These are phyloP conservation scores for Cerastoderma edule DNA, from an alignment of 2,888 invertebrate species.

Conservation along the genomic window DNA sequence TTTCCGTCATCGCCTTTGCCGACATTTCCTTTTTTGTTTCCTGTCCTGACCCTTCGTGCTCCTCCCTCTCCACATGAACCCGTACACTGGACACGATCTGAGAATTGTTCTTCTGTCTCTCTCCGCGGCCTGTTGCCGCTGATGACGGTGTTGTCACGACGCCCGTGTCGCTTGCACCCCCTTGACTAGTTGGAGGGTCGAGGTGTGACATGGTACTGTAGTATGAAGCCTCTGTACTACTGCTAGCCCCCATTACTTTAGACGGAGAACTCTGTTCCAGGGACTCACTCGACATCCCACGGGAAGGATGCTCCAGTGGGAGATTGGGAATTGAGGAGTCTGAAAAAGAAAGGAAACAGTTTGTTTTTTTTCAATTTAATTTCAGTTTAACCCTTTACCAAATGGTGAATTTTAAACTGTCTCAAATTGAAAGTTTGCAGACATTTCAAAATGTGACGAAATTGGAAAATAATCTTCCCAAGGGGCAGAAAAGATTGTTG, in stretches of 20 bases:
- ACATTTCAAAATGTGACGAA: no score
- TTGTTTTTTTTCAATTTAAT: neutral
- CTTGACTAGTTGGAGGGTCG: neutral
- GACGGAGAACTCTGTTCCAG: slow-evolving; percentile 38
- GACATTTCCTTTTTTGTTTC: neutral
- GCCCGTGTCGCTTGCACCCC: neutral
- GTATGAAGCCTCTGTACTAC: slow-evolving; percentile 54
- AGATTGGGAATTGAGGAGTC: slow-evolving; percentile 55
- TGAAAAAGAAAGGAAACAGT: slow-evolving; percentile 22
- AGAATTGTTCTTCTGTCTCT: slow-evolving; percentile 16
- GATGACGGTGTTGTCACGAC: no score
- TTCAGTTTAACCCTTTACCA: no score
- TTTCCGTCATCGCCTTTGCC: neutral
- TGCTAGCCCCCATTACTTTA: slow-evolving; percentile 28
- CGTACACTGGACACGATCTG: slow-evolving; percentile 16
- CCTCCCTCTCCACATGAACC: slow-evolving; percentile 16
- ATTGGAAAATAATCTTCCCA: no score
- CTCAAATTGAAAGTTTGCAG: no score
- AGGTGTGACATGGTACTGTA: slow-evolving; percentile 49
- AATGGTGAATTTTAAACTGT: no score
- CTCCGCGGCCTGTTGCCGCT: neutral
- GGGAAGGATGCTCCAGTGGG: slow-evolving; percentile 38
- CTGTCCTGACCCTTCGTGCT: neutral
- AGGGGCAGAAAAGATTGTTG: no score
- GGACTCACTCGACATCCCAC: neutral